Base-by-base conservation (phyloP, 30 jellyfish, hydroid and myxozoan genomes). In the Hydractinia echinata region DNA sequence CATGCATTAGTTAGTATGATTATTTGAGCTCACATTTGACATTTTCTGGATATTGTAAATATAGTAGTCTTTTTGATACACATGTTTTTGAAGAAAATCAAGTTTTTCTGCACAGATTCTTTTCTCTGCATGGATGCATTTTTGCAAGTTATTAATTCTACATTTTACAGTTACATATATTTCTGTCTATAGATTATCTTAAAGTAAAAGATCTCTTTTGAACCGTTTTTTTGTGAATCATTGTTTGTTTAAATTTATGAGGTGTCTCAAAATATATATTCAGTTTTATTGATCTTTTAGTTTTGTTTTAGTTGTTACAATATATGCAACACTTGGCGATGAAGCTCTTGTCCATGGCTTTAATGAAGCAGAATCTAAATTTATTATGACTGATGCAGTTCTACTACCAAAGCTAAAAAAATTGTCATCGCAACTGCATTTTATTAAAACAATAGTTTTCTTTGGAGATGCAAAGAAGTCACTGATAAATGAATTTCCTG, bases 321-420 rank as follows among this genome's bases (percentile, higher is more conserved):
- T 92, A 84, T 92, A 92, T 86, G 95, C 98, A 54, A 92, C 98
- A 8, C 92, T 92, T 70, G 98, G 98, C 30, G 96, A 92, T 71
- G 96, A 92, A 54, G 98, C 98, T 15, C 69, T 92, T 74, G 82
- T 86, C 19, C 85, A 92, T 79, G 98, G 98, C 51, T 81, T 92
- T 55, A 92, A 92, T 81, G 96, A 92, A 79, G 90, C 91, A 54
- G 96, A 92, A 76, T 72, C 94, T 49, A 80, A 80, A 56, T 70
- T 79, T 53, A 66, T 92, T 48, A 51, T 92, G 9, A 87, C 96
- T 4, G 98, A 92, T 86, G 91, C 89, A 8, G 86, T 51, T 13
- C 82, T 92, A 20, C 60, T 92, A 30, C 98, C 96, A 51, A 92
- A 92, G 76, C 76, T 92, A 71, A 86, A 86, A 58, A 84, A 83